Percentiles rank a stretch among this genome's conserved stretches.
These are phyloP conservation scores for Radopholus similis DNA, from an alignment of 1,140 invertebrate species.

Conservation along the genomic window DNA sequence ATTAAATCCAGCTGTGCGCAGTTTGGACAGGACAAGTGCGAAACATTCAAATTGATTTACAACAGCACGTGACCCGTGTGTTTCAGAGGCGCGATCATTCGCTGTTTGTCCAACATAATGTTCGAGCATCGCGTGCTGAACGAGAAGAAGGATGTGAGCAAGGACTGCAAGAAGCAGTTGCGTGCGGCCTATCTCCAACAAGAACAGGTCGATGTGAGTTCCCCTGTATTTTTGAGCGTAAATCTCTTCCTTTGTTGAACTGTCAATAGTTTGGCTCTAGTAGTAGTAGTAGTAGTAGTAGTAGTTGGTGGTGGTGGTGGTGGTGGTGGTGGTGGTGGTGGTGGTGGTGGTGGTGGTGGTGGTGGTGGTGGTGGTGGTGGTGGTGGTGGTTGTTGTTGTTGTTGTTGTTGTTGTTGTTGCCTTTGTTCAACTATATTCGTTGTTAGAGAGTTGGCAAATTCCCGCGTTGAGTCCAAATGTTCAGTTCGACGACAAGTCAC, in stretches of 20 bases:
- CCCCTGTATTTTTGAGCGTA: conserved; percentile 22
- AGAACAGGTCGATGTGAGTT: conserved; percentile 60
- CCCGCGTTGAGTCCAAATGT: neutral
- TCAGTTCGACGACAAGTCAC: conserved; percentile 59
- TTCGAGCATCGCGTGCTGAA: conserved; percentile 65
- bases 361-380: neutral
- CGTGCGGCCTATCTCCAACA: conserved; percentile 57
- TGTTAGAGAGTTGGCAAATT: neutral
- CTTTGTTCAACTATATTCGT: neutral
- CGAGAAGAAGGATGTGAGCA: conserved; percentile 78
- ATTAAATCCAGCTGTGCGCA: conserved; percentile 73
- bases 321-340: neutral
- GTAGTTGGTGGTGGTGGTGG: neutral
- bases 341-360: neutral
- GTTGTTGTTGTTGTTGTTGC: neutral
- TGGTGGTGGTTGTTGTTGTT: conserved; percentile 2
- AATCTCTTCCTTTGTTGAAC: neutral
- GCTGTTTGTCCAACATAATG: conserved; percentile 76
- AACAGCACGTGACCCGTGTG: too few species aligned
- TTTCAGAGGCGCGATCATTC: conserved; percentile 76
- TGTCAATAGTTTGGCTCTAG: neutral
- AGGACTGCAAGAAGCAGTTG: conserved; percentile 62
- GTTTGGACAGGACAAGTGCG: conserved; percentile 59
- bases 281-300: neutral
- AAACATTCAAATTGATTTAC: too few species aligned